phyloP scores from a whole-genome alignment of 2,888 invertebrate species.

The Choreutis nemorana region DNA sequence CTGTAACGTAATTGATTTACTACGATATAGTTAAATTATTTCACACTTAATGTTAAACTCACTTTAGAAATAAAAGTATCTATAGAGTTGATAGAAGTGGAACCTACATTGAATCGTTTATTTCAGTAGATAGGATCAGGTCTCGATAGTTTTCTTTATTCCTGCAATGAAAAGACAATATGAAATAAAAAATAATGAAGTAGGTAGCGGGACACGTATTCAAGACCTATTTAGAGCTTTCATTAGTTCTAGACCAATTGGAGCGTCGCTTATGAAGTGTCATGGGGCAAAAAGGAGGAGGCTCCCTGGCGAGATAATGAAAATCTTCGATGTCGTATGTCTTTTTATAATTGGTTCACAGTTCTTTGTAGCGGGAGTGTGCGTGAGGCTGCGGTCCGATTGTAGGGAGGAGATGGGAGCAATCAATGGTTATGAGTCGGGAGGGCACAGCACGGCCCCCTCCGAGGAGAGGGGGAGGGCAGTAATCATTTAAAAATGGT shows the following conservation, averaged over 20 bases:
- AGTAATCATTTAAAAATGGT: conserved; percentile 50
- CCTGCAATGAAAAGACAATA: too few relatives aligned
- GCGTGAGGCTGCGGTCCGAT: conserved; percentile 33
- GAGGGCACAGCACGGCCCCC: conserved; percentile 2
- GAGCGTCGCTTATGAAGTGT: conserved; percentile 22
- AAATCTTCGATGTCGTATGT: conserved; percentile 43
- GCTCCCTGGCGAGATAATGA: conserved; percentile 28
- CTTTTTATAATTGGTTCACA: conserved; percentile 51
- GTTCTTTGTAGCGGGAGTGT: conserved; percentile 46
- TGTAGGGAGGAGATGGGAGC: conserved; percentile 35
- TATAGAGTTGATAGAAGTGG: too few relatives aligned
- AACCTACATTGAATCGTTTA: too few relatives aligned
- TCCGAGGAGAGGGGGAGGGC: conserved; percentile 5
- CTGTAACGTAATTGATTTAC: conserved; percentile 7
- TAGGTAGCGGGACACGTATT: too few relatives aligned
- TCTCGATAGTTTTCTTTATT: too few relatives aligned
- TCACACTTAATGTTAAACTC: too few relatives aligned
- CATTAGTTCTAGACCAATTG: conserved; percentile 18
- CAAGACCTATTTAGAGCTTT: conserved; percentile 18
- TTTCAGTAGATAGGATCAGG: too few relatives aligned
- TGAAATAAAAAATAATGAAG: too few relatives aligned
- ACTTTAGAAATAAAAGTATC: too few relatives aligned
- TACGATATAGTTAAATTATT: conserved; percentile 10
- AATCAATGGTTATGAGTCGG: conserved; percentile 49
- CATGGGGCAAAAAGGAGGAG: conserved; percentile 21